Base-by-base conservation (phyloP, 2,888 invertebrate genomes). In the Stramonita haemastoma region DNA sequence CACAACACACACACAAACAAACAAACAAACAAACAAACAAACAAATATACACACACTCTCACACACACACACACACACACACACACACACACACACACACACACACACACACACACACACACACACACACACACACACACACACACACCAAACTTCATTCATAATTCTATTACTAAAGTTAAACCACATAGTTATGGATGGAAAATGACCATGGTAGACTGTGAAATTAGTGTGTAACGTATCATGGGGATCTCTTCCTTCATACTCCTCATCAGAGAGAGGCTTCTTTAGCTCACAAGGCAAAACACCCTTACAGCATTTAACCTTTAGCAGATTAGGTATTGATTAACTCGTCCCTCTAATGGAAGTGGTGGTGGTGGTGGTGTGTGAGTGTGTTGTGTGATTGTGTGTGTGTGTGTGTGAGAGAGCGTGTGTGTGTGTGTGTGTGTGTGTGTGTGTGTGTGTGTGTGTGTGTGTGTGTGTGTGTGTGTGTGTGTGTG, bases 51-150 rank as follows among this genome's bases (percentile, higher is more conserved):
- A 26, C n/a, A 26, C n/a, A 26, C n/a, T 26, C 73, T 17, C n/a
- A 73, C n/a, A 73, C n/a, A 60, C 60, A 66, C 66, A 66, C 66
- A 66, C 66, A 66, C 66, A 66, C 66, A 66, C 66, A 66, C 83
- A 36, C 36, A 36, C 83, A 29, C 83, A 32, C 36, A 83, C 26
- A 83, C 26, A 22, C 46, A 26, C 83, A 22, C 22, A 32, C 83
- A 36, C 36, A 32, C 26, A 66, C 66, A 66, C 66, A 66, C 66
- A 66, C 66, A 66, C 66, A 66, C 66, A 66, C 66, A 66, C 66
- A 66, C 66, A 66, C 66, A 66, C 66, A 66, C 66, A 66, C 66
- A 66, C 66, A 66, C 66, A 66, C 66, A 66, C 66, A 66, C 66
- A 66, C 66, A 66, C 26, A 66, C 66, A 6, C 4, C 2, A 26